Evolutionary conservation across 2,888 invertebrate genomes (phyloP), one percentile per base, ranked within the genome.

Genomic region (Syrphus vitripennis): DNA sequence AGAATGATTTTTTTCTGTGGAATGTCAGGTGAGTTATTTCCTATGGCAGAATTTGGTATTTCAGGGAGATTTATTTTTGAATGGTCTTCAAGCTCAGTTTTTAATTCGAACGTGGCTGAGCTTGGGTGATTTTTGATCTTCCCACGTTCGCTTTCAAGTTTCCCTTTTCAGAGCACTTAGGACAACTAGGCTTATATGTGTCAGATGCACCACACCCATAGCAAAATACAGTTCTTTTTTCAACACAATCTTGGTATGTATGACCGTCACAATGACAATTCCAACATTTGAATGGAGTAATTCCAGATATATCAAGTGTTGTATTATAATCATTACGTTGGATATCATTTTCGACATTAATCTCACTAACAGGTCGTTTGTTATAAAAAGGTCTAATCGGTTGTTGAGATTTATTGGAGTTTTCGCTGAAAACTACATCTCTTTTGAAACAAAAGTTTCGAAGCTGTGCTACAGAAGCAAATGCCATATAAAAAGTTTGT

Each of bases 141-240:
- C 34, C 14, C 77, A 16, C 69, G 48, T 61, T 37, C 69, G 45
- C 37, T 26, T 57, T 57, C n/a, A 14, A 76, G 76, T 76, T 76
- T 7, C 48, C 48, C n/a, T 26, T 16, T 2, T 24, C 5, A 14
- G 40, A 53, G 50, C 77, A 70, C 9, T 70, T 77, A 3, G 21
- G 12, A 42, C 70, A 77, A 29, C 48, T 57, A 9, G 50, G 69
- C 7, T 77, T 78, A n/a, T 70, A 76, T 0, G 53, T 63, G 19
- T 77, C 48, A 4, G 3, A 16, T 0, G 76, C 29, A 10, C 61
- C 70, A 61, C 67, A 76, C 1, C 76, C 67, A 12, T 76, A 76
- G 4, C 67, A 76, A 2, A 76, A 76, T 16, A 76, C 31, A 12
- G 12, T 55, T 57, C 42, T 21, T 12, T 21, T 29, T 61, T 34